phyloP scores from a whole-genome alignment of 2,113 vertebrate genomes.

The Barbus barbus region DNA sequence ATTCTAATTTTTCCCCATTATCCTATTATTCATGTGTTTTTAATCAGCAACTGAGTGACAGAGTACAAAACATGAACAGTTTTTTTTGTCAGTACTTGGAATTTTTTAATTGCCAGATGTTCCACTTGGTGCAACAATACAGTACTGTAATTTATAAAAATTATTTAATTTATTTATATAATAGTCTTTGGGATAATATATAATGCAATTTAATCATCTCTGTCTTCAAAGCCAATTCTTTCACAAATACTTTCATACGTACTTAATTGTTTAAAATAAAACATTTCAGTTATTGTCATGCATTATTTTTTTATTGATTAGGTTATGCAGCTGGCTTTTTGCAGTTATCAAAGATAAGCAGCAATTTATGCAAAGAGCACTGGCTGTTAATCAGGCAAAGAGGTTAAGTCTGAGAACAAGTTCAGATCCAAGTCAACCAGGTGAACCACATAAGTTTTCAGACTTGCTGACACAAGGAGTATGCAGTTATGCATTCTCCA shows the following conservation, averaged over 20 bases:
- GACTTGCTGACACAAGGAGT: not conserved
- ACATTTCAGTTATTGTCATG: not conserved
- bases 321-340: not conserved
- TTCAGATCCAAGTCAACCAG: not conserved
- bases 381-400: conserved; percentile 12
- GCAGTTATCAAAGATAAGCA: not conserved
- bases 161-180: not conserved
- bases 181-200: not conserved
- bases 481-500: not conserved
- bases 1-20: not conserved
- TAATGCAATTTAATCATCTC: not conserved
- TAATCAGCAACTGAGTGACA: not conserved
- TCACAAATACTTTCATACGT: not conserved
- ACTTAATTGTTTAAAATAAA: not conserved
- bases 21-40: too few relatives aligned
- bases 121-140: not conserved
- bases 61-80: not conserved
- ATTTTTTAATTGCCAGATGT: not conserved
- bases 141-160: not conserved
- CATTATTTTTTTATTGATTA: not conserved
- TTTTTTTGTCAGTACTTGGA: not conserved
- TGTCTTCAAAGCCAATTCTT: not conserved
- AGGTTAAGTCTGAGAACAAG: not conserved
- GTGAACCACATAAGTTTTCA: not conserved
- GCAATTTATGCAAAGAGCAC: not conserved